Base-by-base conservation (phyloP, 1,140 invertebrate species). In the Aphelinus atriplicis region DNA sequence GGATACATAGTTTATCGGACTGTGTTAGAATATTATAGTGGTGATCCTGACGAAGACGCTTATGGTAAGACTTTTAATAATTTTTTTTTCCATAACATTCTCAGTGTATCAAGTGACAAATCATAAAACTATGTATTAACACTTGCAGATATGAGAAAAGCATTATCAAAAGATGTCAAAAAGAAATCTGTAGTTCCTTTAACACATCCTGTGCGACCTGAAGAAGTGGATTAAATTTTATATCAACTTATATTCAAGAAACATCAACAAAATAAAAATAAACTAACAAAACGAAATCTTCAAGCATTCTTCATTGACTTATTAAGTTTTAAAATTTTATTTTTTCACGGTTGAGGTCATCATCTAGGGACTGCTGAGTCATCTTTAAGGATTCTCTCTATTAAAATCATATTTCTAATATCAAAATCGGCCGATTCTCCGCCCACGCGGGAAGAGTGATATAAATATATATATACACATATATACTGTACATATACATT, bases 1-100 rank as follows among this genome's bases (percentile, higher is more conserved):
- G 98, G 97, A n/a, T 99, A 99, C 85, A 96, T 96, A 78, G 95
- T 99, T 1, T 99, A 99, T 86, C 89, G 98, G 75, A 95, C 95
- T 60, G 97, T 99, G 64, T 88, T 99, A 65, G 97, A 99, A 88
- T 99, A 99, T 90, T 99, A 99, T 86, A 97, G 95, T 61, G 96
- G 96, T 53, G 95, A 97, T 88, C 95, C 95, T 47, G 97, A 99
- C 89, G 98, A 99, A 93, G 96, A 99, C 92, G 98, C 97, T 77
- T 99, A 95, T 92, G 97, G 96, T 98, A 91, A 89, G 78, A 81
- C 53, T 53, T 53, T 53, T 9, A 4, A 53, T 53, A 6, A 53
- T 9, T 53, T 4, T 53, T 9, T 6, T 9, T 6, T 53, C 4
- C 9, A 53, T 53, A 6, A 9, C 9, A 53, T 6, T 6, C 9